Evolutionary conservation across 2,113 vertebrate species (phyloP).

Genomic region (Amphiprion percula): DNA sequence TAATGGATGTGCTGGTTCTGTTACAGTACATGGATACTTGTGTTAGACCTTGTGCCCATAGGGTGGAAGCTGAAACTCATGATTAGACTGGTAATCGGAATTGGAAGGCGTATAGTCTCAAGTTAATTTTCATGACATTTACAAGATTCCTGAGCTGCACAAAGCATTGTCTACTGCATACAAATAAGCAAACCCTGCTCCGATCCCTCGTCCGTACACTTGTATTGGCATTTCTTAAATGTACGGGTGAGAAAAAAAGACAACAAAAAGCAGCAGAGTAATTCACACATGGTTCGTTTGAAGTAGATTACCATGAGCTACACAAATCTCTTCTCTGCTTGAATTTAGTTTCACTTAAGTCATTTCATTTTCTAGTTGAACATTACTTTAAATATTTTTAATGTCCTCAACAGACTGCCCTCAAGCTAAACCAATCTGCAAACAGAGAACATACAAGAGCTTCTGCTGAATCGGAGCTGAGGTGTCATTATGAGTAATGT

Average conservation of each 20-base stretch:
- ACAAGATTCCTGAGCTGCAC: slow-evolving; percentile 22
- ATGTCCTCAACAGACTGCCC: slow-evolving; percentile 25
- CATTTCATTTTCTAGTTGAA: slow-evolving; percentile 38
- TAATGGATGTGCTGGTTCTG: slow-evolving; percentile 55
- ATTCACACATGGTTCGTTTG: slow-evolving; percentile 18
- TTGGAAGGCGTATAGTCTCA: slow-evolving; percentile 26
- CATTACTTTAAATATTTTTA: slow-evolving; percentile 38
- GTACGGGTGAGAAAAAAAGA: slow-evolving; percentile 8
- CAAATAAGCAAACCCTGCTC: slow-evolving; percentile 31
- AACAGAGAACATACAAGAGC: slow-evolving; percentile 21
- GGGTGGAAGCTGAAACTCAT: slow-evolving; percentile 40
- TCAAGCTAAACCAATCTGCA: slow-evolving; percentile 31
- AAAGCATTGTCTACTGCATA: slow-evolving; percentile 22
- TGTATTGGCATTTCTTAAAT: slow-evolving; percentile 29
- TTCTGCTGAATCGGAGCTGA: background rate
- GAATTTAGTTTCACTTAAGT: slow-evolving; percentile 29
- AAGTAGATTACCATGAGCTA: slow-evolving; percentile 14
- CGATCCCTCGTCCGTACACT: background rate
- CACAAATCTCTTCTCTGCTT: slow-evolving; percentile 19
- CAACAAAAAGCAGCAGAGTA: background rate
- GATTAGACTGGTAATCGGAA: slow-evolving; percentile 55
- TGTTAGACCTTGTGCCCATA: slow-evolving; percentile 27
- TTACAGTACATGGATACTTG: slow-evolving; percentile 38
- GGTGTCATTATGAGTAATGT: background rate
- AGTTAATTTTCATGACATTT: slow-evolving; percentile 65